Evolutionary conservation across 2,113 vertebrate genomes (phyloP), one percentile per base, ranked within the genome.

Genomic region (Noctilio leporinus): DNA sequence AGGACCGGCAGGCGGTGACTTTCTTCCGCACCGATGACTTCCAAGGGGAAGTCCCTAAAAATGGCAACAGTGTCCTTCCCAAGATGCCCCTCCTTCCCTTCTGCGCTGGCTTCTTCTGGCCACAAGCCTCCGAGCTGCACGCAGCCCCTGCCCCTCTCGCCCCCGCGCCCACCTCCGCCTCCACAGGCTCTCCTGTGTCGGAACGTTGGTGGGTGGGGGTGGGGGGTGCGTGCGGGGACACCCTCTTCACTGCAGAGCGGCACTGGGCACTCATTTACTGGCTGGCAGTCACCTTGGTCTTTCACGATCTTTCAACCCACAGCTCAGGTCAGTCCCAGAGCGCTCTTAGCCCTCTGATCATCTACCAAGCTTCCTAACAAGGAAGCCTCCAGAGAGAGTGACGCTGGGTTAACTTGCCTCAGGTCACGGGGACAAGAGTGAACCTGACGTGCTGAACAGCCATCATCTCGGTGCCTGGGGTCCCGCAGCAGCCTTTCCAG

Each of bases 181-280:
- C 64, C 10, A 4, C 16, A 0, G 2, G 30, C 38, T n/a, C 65
- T 43, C 22, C 24, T 4, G 19, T 55, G 78, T 77, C 20, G 4
- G 59, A 28, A 22, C 0, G 0, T 2, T n/a, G n/a, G n/a, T n/a
- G n/a, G n/a, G n/a, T n/a, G n/a, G n/a, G n/a, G n/a, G n/a, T n/a
- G n/a, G n/a, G n/a, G n/a, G n/a, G n/a, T n/a, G n/a, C n/a, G n/a
- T n/a, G n/a, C n/a, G n/a, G n/a, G n/a, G n/a, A n/a, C n/a, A n/a
- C n/a, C n/a, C n/a, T n/a, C n/a, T n/a, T n/a, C n/a, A n/a, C n/a
- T n/a, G n/a, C 49, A 0, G 51, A 11, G 47, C 12, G 4, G 8
- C 0, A 43, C 55, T 10, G 4, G 0, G 3, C 73, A 2, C 0
- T 6, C 12, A 0, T 10, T 38, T 8, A 30, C 62, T 3, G 14